A percentile compares a stretch with the other conserved stretches of the same genome.
Evolutionary conservation across 53 echinoderm and acorn worm genomes (phyloP).

Genomic region (Temnopleurus reevesii): DNA sequence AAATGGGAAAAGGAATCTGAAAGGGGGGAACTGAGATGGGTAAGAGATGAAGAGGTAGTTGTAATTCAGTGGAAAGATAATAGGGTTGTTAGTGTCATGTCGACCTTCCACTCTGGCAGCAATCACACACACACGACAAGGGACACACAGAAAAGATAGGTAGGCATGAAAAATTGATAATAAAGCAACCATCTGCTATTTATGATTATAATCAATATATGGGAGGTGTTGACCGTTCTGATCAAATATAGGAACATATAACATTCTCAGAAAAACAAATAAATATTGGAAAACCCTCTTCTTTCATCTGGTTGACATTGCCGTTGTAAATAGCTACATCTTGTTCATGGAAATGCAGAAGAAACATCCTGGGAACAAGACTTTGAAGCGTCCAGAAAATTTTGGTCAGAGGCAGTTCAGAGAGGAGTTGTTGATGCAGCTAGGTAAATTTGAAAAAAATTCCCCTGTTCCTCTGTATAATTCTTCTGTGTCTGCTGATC

Average conservation of each 20-base stretch:
- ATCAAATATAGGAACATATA: conserved; percentile 22
- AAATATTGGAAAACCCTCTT: conserved; percentile 47
- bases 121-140: background rate
- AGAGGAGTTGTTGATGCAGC: background rate
- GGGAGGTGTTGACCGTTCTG: conserved; percentile 34
- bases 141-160: background rate
- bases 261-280: background rate
- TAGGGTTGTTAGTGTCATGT: conserved; percentile 1
- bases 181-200: background rate
- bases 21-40: background rate
- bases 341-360: background rate
- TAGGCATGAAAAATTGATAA: background rate
- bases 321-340: background rate
- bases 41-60: conserved; percentile 12
- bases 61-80: conserved; percentile 25
- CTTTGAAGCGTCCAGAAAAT: too few species aligned
- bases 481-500: too few species aligned
- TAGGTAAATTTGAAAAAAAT: background rate
- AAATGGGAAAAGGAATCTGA: background rate
- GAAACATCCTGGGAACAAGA: background rate
- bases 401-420: background rate
- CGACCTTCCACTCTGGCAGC: background rate
- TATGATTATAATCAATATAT: background rate
- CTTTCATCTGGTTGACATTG: background rate
- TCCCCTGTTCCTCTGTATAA: background rate